Percentiles rank a stretch among this genome's conserved stretches.
These are phyloP conservation scores for Neria commutata DNA, from an alignment of 2,888 invertebrate species.

Conservation along the genomic window DNA sequence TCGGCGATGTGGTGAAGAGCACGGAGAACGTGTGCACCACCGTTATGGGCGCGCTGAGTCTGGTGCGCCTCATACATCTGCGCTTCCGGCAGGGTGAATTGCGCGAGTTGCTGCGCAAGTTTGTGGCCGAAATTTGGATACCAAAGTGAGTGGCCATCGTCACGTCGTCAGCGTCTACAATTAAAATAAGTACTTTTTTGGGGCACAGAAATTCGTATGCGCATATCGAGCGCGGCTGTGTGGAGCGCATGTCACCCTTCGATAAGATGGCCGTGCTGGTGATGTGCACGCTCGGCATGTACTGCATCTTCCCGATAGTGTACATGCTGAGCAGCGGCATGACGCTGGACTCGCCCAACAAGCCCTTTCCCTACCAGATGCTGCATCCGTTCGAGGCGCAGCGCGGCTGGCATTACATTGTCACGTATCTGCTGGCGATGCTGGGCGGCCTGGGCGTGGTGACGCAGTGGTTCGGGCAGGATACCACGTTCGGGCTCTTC, in stretches of 20 bases:
- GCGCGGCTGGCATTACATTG: constrained; percentile 44
- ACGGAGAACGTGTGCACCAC: constrained; percentile 61
- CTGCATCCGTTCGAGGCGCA: constrained; percentile 56
- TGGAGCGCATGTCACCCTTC: constrained; percentile 49
- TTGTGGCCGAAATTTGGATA: constrained; percentile 57
- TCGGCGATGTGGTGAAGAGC: constrained; percentile 55
- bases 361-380: constrained; percentile 62
- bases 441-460: constrained; percentile 59
- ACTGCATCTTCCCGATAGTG: constrained; percentile 54
- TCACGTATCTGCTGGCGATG: constrained; percentile 57
- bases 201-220: constrained; percentile 37
- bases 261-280: constrained; percentile 52
- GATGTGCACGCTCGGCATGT: constrained; percentile 55
- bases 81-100: constrained; percentile 48
- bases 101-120: constrained; percentile 47
- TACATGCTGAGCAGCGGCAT: constrained; percentile 43
- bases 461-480: constrained; percentile 59
- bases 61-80: constrained; percentile 57
- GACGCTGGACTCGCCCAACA: constrained; percentile 34
- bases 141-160: constrained; percentile 51
- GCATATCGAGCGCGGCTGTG: constrained; percentile 45
- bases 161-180: background rate
- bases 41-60: constrained; percentile 58
- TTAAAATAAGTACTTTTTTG: background rate
- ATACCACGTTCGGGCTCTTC: constrained; percentile 59